phyloP scores from a whole-genome alignment of 1,140 invertebrate species.

The Tetramorium alpestre region DNA sequence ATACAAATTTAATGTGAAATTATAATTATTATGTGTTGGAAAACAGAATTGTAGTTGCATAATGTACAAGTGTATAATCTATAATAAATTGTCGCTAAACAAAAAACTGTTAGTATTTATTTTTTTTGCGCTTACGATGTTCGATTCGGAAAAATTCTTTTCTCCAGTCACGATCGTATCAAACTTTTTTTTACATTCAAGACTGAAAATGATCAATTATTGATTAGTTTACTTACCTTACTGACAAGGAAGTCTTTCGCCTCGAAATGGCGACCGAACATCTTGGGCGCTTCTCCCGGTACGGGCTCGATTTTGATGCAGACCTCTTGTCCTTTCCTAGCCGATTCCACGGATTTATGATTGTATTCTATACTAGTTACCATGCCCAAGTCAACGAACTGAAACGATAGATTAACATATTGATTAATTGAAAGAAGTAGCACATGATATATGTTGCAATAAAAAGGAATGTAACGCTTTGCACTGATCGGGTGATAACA shows the following conservation, averaged over 20 bases:
- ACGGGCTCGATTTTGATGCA: slow-evolving; percentile 99
- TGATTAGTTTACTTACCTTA: slow-evolving; percentile 90
- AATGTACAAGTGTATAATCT: not conserved
- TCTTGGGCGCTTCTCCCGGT: slow-evolving; percentile 98
- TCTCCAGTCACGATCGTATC: not conserved
- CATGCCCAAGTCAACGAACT: slow-evolving; percentile 98
- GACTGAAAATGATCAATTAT: not conserved
- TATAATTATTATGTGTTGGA: not conserved
- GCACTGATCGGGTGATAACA: not conserved
- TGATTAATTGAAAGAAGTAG: slow-evolving; percentile 8
- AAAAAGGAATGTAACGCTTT: not conserved
- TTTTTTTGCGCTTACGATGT: not conserved
- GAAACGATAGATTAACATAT: slow-evolving; percentile 78
- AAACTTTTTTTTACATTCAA: not conserved
- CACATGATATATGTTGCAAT: not conserved
- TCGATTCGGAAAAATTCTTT: not conserved
- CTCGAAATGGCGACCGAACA: slow-evolving; percentile 99
- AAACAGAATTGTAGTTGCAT: not conserved
- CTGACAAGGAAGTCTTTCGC: slow-evolving; percentile 97
- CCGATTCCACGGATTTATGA: slow-evolving; percentile 95
- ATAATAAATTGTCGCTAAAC: not conserved
- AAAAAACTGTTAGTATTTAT: not conserved
- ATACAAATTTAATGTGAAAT: not conserved
- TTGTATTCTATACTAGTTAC: slow-evolving; percentile 97
- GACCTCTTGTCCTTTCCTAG: slow-evolving; percentile 98